These are phyloP conservation scores for Rhadinocentrus ornatus DNA, from an alignment of 2,797 vertebrate genomes.

Conservation along the genomic window DNA sequence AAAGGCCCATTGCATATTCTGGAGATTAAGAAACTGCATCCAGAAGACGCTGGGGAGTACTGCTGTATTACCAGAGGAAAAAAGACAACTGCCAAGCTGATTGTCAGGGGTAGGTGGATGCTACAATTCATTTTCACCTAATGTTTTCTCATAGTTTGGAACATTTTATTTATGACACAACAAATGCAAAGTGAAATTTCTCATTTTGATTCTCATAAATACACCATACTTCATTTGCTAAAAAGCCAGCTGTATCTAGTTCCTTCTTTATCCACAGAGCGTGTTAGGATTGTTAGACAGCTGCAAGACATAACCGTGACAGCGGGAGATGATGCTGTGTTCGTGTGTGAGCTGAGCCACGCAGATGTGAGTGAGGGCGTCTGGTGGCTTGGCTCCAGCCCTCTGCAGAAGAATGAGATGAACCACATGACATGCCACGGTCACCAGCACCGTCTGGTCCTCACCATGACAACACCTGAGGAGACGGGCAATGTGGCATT, in stretches of 20 bases:
- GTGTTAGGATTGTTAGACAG: constrained; percentile 79
- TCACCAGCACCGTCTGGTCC: constrained; percentile 80
- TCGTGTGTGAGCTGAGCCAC: constrained; percentile 91
- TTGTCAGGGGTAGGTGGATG: constrained; percentile 83
- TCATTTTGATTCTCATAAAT: constrained; percentile 19
- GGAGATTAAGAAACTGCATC: constrained; percentile 78
- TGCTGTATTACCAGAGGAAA: constrained; percentile 86
- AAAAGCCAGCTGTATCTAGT: constrained; percentile 49
- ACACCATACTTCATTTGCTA: constrained; percentile 38
- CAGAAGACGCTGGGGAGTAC: constrained; percentile 85
- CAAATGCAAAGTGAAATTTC: constrained; percentile 2
- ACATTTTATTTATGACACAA: background rate
- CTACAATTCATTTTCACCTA: background rate
- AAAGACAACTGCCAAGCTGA: constrained; percentile 81
- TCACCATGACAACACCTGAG: constrained; percentile 79
- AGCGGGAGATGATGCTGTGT: constrained; percentile 91
- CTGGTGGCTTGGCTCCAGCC: constrained; percentile 94
- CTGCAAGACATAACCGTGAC: constrained; percentile 89
- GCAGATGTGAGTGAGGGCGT: constrained; percentile 83
- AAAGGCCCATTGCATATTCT: constrained; percentile 71
- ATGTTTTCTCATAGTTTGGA: background rate
- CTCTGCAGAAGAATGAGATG: constrained; percentile 91
- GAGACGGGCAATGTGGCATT: constrained; percentile 88
- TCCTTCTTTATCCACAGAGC: constrained; percentile 71
- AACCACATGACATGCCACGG: constrained; percentile 86